These are phyloP conservation scores for Agelas oroides DNA, from an alignment of 37 sponge, comb jelly and placozoan species.

Conservation along the genomic window DNA sequence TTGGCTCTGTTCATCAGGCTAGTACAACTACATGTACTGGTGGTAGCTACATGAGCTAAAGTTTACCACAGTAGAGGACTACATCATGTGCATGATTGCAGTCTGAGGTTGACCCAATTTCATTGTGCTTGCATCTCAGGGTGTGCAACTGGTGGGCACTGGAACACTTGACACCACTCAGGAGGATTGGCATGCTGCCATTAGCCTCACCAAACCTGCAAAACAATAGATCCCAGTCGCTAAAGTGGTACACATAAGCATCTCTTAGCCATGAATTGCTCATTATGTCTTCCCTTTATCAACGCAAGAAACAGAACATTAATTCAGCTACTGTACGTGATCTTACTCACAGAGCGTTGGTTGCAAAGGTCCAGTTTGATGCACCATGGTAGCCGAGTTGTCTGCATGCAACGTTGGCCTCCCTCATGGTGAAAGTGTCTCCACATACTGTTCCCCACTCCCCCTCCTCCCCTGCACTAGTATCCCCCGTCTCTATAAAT, in stretches of 20 bases:
- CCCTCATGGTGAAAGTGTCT: slow-evolving; percentile 12
- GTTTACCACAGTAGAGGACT: slow-evolving; percentile 14
- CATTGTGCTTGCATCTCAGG: slow-evolving; percentile 8
- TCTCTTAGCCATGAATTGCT: too few species aligned
- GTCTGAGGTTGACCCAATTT: not conserved
- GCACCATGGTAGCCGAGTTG: slow-evolving; percentile 31
- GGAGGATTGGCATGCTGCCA: not conserved
- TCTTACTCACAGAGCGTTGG: slow-evolving; percentile 30
- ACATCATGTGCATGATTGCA: slow-evolving; percentile 2
- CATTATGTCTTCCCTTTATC: too few species aligned
- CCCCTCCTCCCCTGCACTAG: slow-evolving; percentile 16
- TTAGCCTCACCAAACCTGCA: slow-evolving; percentile 10
- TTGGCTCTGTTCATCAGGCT: too few species aligned
- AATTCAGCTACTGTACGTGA: too few species aligned
- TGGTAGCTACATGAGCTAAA: not conserved
- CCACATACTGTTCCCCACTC: slow-evolving; percentile 48
- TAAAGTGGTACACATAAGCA: too few species aligned
- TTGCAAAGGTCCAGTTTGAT: slow-evolving; percentile 1
- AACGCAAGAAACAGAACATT: too few species aligned
- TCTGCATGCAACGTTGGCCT: slow-evolving; percentile 45
- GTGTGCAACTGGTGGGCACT: not conserved
- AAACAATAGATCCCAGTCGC: too few species aligned
- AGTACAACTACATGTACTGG: too few species aligned
- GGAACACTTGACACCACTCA: not conserved
- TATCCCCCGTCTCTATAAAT: not conserved